Evolutionary conservation across 2,113 vertebrate genomes (phyloP), one percentile per base, ranked within the genome.

Genomic region (Amblyopsis rosae): DNA sequence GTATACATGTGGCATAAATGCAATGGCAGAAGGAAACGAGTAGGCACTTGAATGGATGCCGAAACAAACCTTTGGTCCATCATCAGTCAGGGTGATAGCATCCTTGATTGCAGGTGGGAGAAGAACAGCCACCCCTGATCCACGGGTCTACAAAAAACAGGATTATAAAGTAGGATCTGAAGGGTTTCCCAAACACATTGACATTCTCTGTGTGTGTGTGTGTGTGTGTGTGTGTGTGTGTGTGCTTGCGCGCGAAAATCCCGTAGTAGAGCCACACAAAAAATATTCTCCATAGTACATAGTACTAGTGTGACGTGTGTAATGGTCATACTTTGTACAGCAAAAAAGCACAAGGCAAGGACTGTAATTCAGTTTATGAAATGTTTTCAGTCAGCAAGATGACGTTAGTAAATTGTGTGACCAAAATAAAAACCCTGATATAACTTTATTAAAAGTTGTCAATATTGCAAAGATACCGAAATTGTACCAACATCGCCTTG

Each of bases 1-100:
- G 9, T 15, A 61, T 58, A 32, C 19, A 17, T 32, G 26, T 59
- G 57, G 19, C 12, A 45, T 41, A 41, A 41, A 41, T 8, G 35
- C 4, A 41, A 41, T 41, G 35, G 35, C 35, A 41, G 35, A 5
- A 41, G 5, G 1, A 41, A 41, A 41, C 4, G 35, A 41, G 35
- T 41, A 65, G 56, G 56, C 59, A 64, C 55, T 35, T 69, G 62
- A 56, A 41, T 61, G 26, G 10, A 76, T 57, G 67, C 56, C 12
- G 32, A 76, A 79, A 82, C 76, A 67, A 74, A 87, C 83, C 83
- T 83, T 77, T 67, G 79, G 67, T 82, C 53, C 72, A 81, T 76
- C 17, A 57, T 75, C 45, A 32, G 8, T 73, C 35, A 19, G 8
- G 47, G 65, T 1, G 16, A 11, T 15, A 32, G 48, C 10, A 57